A percentile compares a stretch with the other conserved stretches of the same genome.
These are phyloP conservation scores for Scomber scombrus DNA, from an alignment of 2,113 vertebrate genomes.

Conservation along the genomic window DNA sequence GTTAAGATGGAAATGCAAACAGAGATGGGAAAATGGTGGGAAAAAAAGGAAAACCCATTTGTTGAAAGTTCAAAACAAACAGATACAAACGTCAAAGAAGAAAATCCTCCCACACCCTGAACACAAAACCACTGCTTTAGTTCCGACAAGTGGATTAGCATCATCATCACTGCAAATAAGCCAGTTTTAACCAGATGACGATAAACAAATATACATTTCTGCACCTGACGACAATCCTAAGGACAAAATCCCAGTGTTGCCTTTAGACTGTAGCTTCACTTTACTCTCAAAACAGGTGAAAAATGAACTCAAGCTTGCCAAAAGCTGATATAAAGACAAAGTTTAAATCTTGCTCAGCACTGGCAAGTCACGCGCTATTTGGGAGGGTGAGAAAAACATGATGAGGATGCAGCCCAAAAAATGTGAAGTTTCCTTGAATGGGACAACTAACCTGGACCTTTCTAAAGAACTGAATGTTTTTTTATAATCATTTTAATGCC, in stretches of 20 bases:
- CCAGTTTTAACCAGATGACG: not conserved
- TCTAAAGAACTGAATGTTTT: too few species aligned
- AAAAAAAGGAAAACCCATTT: not conserved
- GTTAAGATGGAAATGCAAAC: not conserved
- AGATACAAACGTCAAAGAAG: not conserved
- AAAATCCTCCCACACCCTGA: conserved; percentile 2
- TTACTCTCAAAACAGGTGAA: too few species aligned
- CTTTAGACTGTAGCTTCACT: not conserved
- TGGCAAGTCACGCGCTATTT: too few species aligned
- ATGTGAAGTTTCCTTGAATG: too few species aligned
- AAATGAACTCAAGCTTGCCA: too few species aligned
- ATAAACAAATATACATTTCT: not conserved
- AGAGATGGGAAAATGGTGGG: not conserved
- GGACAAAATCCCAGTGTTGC: not conserved
- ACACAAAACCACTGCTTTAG: not conserved
- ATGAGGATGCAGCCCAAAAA: too few species aligned
- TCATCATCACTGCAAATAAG: not conserved
- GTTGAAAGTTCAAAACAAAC: not conserved
- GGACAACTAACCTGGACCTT: too few species aligned
- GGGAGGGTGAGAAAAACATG: too few species aligned
- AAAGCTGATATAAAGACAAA: too few species aligned
- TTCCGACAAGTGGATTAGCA: not conserved
- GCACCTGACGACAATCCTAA: not conserved
- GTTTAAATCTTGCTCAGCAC: too few species aligned
- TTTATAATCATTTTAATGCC: too few species aligned